Base-by-base conservation (phyloP, 2,797 vertebrate genomes). In the Tiaroga cobitis region DNA sequence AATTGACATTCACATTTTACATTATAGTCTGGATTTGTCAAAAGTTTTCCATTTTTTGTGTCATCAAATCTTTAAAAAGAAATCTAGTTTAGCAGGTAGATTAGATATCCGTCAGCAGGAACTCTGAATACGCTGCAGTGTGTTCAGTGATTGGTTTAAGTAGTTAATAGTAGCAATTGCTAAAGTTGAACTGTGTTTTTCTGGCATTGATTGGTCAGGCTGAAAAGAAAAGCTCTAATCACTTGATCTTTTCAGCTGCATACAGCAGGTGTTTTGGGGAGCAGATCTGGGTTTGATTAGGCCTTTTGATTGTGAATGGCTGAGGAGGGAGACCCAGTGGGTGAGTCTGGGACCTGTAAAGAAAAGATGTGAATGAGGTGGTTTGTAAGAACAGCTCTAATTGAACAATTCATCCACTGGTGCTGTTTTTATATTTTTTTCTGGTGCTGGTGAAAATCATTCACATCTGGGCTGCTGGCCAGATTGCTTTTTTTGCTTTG, bases 251-350 rank as follows among this genome's bases (percentile, higher is more conserved):
- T 29, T 68, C 68, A 24, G 49, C 74, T 67, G 67, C 18, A 49
- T 86, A 54, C 86, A 83, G 87, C 87, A 89, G 85, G 81, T 87
- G 74, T 88, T 88, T 83, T 61, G 85, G 81, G 81, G 78, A 73
- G 82, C 69, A 61, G 76, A 79, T 81, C 39, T 80, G 10, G 76
- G 37, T 79, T 90, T 93, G 88, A 92, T 90, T 92, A 90, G 86
- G 86, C 83, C 81, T 59, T 87, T 88, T 93, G 91, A 91, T 90
- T 90, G 89, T 88, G 85, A 59, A 32, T 75, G 34, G 61, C 65
- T 65, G 81, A 89, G 80, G 67, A 51, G 34, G 32, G 70, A 81
- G 69, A 80, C 84, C 85, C 39, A 80, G 87, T 85, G 88, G 82
- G 89, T 68, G 82, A 86, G 83, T 90, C 88, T 89, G 83, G 34